phyloP scores from a whole-genome alignment of 2,113 vertebrate species.

The Stegastes partitus region DNA sequence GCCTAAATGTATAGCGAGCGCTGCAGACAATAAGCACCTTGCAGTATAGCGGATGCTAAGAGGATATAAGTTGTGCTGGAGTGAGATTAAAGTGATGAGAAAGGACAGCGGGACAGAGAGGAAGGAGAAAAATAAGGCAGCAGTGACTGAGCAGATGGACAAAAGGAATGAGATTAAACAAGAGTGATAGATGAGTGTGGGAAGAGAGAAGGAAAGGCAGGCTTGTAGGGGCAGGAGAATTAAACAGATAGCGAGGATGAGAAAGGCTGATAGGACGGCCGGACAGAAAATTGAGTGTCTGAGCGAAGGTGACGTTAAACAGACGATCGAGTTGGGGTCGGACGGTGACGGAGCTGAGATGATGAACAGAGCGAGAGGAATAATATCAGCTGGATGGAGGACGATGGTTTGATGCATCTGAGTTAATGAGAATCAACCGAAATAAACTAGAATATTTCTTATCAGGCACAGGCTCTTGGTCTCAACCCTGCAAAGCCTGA shows the following conservation, averaged over 20 bases:
- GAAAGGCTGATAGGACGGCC: conserved; percentile 19
- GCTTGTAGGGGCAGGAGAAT: conserved; percentile 7
- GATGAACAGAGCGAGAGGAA: not conserved
- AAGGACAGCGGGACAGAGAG: not conserved
- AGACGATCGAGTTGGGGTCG: conserved; percentile 7
- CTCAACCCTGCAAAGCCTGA: no score
- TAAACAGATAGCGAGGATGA: conserved; percentile 28
- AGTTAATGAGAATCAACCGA: conserved; percentile 7
- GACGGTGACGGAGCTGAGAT: not conserved
- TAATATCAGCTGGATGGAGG: not conserved
- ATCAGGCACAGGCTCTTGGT: no score
- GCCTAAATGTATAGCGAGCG: conserved; percentile 7
- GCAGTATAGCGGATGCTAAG: conserved; percentile 5
- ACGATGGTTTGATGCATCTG: conserved; percentile 4
- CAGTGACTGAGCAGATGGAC: not conserved
- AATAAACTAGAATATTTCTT: not conserved
- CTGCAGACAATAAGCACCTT: conserved; percentile 15
- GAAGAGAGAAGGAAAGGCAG: not conserved
- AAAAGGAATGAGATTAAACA: conserved; percentile 33
- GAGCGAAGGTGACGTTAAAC: conserved; percentile 61
- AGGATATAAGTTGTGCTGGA: conserved; percentile 22
- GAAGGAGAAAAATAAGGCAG: not conserved
- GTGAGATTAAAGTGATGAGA: conserved; percentile 38
- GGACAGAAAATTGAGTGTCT: conserved; percentile 46
- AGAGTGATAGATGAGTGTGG: conserved; percentile 26